Conservation (phyloP, 1,140 invertebrate species). For the Bicyclus anynana region DNA sequence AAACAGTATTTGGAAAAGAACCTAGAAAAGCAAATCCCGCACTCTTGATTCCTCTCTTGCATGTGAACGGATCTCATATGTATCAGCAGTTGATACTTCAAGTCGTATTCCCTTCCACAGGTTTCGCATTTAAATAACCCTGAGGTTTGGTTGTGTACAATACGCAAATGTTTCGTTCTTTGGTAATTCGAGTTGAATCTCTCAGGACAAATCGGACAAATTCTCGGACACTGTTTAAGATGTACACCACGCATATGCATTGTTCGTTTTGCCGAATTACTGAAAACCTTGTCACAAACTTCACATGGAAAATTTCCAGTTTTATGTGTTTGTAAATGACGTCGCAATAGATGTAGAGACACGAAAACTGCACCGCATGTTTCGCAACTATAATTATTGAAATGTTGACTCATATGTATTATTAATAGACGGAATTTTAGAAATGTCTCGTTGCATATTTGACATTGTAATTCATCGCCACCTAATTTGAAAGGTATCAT, state of each 20-base stretch:
- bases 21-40: conserved; percentile 79
- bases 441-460: conserved; percentile 47
- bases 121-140: conserved; percentile 49
- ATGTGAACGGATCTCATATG: conserved; percentile 75
- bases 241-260: conserved; percentile 49
- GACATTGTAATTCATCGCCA: conserved; percentile 42
- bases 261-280: conserved; percentile 42
- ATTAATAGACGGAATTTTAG: conserved; percentile 46
- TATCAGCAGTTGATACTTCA: conserved; percentile 59
- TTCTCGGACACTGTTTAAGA: conserved; percentile 42
- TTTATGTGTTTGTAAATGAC: conserved; percentile 65
- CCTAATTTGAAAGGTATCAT: conserved; percentile 57
- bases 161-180: conserved; percentile 52
- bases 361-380: conserved; percentile 71
- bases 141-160: conserved; percentile 46
- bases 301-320: conserved; percentile 54
- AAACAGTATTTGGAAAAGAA: conserved; percentile 85
- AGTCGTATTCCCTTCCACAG: conserved; percentile 52
- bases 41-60: conserved; percentile 75
- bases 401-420: conserved; percentile 68
- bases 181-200: conserved; percentile 59
- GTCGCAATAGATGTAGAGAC: conserved; percentile 66
- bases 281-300: conserved; percentile 60
- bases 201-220: conserved; percentile 58
- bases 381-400: conserved; percentile 64